Base-by-base conservation (phyloP, 1,140 invertebrate species). In the Pomacea maculata region DNA sequence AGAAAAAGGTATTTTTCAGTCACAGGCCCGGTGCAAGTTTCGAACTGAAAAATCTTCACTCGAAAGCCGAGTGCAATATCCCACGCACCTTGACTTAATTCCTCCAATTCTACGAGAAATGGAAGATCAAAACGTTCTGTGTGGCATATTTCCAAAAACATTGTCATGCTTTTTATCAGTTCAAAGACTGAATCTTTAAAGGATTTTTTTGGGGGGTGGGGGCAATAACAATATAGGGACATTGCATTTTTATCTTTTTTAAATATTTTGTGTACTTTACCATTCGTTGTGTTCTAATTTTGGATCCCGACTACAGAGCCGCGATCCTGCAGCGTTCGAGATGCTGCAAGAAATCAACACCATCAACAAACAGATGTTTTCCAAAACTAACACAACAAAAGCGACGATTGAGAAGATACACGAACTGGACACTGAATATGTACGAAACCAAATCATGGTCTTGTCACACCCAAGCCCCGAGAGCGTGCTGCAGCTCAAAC, bases 391-490 rank as follows among this genome's bases (percentile, higher is more conserved):
- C 11, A 6, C 19, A n/a, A 77, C 75, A 6, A 45, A 17, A 4
- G n/a, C 25, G 14, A 77, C 63, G 29, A 65, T 25, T 19, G n/a
- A 29, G 61, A n/a, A 77, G 75, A 67, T 77, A 63, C 75, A 77
- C 75, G 14, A 52, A 63, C 25, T 77, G 61, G 75, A 77, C 75
- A 29, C 34, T 19, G 75, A 77, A 61, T 77, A 77, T 61, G 34
- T 77, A 34, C 29, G 29, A 8, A 34, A 52, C 29, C 64, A 63
- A 45, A 34, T 65, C 29, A 29, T 29, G 19, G 64, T 77, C 29
- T 52, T 77, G 15, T n/a, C 54, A 45, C 75, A 77, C 25, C 75
- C 75, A 63, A 67, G 29, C 75, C 75, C 75, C 15, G 63, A 77
- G 63, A 77, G 34, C 75, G 74, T 76, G 55, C 55, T 76, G 55